Evolutionary conservation across 2,797 vertebrate species (phyloP).

Genomic region (Morelia viridis): DNA sequence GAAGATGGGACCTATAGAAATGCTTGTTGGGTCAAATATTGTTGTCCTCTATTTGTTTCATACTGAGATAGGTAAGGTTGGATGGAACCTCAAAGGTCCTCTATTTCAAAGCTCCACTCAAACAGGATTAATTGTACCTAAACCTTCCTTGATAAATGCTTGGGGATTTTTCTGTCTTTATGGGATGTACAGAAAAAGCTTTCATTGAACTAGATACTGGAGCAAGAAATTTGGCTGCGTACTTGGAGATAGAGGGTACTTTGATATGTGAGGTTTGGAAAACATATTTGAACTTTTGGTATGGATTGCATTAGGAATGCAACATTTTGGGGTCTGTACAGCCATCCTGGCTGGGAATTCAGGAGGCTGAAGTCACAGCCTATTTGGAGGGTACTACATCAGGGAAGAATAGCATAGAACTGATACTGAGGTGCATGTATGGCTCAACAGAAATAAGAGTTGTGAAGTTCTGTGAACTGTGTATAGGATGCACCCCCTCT

Average conservation of each 20-base stretch:
- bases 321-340: not conserved
- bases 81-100: conserved; percentile 24
- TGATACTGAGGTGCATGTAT: not conserved
- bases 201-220: conserved; percentile 21
- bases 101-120: conserved; percentile 25
- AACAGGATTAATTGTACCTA: conserved; percentile 42
- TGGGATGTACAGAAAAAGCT: conserved; percentile 12
- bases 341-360: not conserved
- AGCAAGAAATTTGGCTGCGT: not conserved
- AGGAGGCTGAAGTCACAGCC: not conserved
- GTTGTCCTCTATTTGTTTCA: conserved; percentile 22
- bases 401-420: not conserved
- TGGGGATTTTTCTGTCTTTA: conserved; percentile 14
- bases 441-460: not conserved
- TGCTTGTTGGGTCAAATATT: conserved; percentile 4
- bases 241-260: not conserved
- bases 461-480: not conserved
- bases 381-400: not conserved
- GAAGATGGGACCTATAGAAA: not conserved
- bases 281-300: not conserved
- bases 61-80: conserved; percentile 51
- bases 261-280: conserved; percentile 4
- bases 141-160: conserved; percentile 38
- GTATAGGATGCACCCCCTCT: not conserved
- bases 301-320: not conserved